Evolutionary conservation across 23 tunicate species (phyloP).

Genomic region (Styela plicata): DNA sequence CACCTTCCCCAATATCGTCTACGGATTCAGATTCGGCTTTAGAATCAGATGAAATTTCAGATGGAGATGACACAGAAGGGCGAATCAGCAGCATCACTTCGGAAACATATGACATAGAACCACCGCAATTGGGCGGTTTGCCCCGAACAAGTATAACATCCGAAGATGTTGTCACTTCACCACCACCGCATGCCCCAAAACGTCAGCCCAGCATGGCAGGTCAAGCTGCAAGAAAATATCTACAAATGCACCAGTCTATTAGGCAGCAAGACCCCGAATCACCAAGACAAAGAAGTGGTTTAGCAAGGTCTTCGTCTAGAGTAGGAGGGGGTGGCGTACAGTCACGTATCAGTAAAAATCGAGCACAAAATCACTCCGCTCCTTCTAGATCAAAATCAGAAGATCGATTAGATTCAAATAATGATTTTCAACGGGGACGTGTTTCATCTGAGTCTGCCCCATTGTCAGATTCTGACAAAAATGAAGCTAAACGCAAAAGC

Average conservation of each 20-base stretch:
- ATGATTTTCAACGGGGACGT: neutral
- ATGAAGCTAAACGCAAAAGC: slow-evolving; percentile 11
- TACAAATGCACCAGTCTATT: slow-evolving; percentile 4
- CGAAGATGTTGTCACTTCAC: neutral
- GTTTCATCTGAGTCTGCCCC: neutral
- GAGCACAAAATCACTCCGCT: neutral
- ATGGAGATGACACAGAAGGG: neutral
- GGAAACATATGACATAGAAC: neutral
- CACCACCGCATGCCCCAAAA: slow-evolving; percentile 13
- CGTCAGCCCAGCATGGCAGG: slow-evolving; percentile 5
- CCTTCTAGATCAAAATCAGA: neutral
- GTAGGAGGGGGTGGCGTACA: slow-evolving; percentile 19
- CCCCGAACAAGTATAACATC: neutral
- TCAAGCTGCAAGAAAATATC: slow-evolving; percentile 23
- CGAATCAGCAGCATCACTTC: neutral
- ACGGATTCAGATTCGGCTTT: neutral
- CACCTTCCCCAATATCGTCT: neutral
- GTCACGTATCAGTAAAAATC: neutral
- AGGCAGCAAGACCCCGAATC: neutral
- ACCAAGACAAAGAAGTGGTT: neutral
- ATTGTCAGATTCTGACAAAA: neutral
- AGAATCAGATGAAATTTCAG: neutral
- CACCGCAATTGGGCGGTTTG: neutral
- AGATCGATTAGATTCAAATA: neutral
- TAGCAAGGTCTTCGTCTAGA: slow-evolving; percentile 26